Percentiles rank a stretch among this genome's conserved stretches.
phyloP scores from a whole-genome alignment of 2,888 invertebrate genomes.

The Spilarctia lutea region DNA sequence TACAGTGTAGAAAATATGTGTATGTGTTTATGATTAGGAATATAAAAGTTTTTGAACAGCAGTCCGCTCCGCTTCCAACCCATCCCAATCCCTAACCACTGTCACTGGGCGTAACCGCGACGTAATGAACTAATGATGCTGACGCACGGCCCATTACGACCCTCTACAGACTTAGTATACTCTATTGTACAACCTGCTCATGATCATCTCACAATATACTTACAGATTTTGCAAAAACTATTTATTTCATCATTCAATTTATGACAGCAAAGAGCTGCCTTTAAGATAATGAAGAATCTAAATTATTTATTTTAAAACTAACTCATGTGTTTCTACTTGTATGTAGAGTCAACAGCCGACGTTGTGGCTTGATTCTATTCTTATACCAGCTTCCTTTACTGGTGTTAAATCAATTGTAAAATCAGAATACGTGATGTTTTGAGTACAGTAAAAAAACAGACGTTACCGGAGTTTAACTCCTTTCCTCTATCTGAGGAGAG shows the following conservation, averaged over 20 bases:
- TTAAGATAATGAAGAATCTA: background rate
- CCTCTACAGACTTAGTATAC: constrained; percentile 54
- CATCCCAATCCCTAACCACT: constrained; percentile 28
- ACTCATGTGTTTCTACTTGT: background rate
- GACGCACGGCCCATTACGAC: constrained; percentile 72
- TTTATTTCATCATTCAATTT: background rate
- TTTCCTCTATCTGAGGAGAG: no score
- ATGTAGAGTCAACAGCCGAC: no score
- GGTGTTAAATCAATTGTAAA: no score
- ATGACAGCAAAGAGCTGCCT: background rate
- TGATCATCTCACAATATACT: constrained; percentile 28
- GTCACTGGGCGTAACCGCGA: constrained; percentile 70
- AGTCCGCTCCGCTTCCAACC: constrained; percentile 19
- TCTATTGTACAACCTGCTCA: constrained; percentile 46
- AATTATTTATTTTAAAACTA: background rate
- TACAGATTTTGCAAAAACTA: constrained; percentile 5
- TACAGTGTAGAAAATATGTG: no score
- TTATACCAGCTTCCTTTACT: no score
- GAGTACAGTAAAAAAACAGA: no score
- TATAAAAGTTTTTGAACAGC: background rate
- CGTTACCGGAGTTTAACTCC: no score
- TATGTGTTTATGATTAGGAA: background rate
- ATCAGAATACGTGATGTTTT: no score
- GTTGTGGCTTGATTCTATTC: no score
- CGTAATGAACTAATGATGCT: constrained; percentile 81